Evolutionary conservation across 2,888 invertebrate genomes (phyloP), one percentile per base, ranked within the genome.

Genomic region (Ditylenchus weischeri): DNA sequence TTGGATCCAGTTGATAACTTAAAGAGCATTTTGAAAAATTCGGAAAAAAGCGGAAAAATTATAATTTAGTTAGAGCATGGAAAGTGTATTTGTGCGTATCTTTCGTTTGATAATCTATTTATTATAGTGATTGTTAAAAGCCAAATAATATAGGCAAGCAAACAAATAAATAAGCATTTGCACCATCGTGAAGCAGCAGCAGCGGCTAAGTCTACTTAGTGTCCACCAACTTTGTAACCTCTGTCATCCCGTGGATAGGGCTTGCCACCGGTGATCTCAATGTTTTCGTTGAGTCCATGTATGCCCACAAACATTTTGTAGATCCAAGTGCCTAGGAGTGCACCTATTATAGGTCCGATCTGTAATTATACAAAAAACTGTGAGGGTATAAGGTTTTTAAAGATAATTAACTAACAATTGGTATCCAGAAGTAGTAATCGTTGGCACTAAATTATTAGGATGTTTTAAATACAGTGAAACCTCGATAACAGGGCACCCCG

Each of bases 331-430:
- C 87, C 87, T 13, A 87, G 51, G 2, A 87, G 72, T 8, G 86
- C 87, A 10, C 87, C 87, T 64, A 87, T 74, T 74, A 87, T 85
- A 1, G 87, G 86, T 0, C 85, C 87, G 2, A 87, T 77, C 43
- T 43, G 43, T 10, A 43, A 43, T 43, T 43, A 15, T 10, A 6
- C 2, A 8, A 15, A 43, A 43, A 15, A 43, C 1, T 43, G 3
- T 29, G 5, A 29, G 29, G 29, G 29, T 29, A 29, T 29, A 29
- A 29, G 29, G 29, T 43, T 43, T 43, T 13, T 8, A 43, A 43
- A 15, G 11, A 43, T 1, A 43, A 8, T 15, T 15, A 43, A 15
- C 43, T 43, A 43, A 43, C 43, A 0, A 82, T 71, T 51, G 87
- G 87, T n/a, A 72, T 71, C 72, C 72, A 71, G 51, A 75, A 71